These are phyloP conservation scores for Bradysia coprophila DNA, from an alignment of 1,140 invertebrate species.

Conservation along the genomic window DNA sequence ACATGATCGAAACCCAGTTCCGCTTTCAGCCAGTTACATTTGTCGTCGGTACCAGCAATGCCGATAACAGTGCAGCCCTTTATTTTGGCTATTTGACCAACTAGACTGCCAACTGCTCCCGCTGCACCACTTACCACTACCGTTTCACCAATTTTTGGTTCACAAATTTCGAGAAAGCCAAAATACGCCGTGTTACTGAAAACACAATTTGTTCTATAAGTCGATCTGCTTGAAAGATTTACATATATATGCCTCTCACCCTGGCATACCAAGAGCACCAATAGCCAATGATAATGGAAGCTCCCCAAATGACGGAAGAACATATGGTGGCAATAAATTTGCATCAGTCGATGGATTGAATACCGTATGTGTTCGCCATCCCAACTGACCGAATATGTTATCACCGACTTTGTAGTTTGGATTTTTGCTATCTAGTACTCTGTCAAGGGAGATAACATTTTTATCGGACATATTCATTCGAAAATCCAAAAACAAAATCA, in stretches of 20 bases:
- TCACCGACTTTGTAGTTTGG: conserved; percentile 31
- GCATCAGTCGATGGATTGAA: conserved; percentile 8
- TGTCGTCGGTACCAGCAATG: conserved; percentile 47
- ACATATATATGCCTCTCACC: conserved; percentile 4
- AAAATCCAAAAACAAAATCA: no score
- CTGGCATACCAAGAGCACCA: conserved; percentile 21
- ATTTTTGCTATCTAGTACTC: conserved; percentile 32
- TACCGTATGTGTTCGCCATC: conserved; percentile 33
- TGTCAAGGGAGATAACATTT: conserved; percentile 4
- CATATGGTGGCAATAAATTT: conserved; percentile 7
- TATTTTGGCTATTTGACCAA: conserved; percentile 57
- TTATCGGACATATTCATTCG: no score
- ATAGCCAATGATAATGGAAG: conserved; percentile 15
- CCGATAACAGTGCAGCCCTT: conserved; percentile 49
- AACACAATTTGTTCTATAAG: no score
- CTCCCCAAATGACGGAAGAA: conserved; percentile 17
- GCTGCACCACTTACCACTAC: conserved; percentile 45
- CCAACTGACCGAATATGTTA: conserved; percentile 29
- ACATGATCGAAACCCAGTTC: conserved; percentile 48
- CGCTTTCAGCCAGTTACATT: conserved; percentile 44
- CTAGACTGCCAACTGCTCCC: conserved; percentile 47
- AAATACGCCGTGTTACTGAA: conserved; percentile 52
- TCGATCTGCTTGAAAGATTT: not conserved
- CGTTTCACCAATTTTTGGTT: conserved; percentile 46
- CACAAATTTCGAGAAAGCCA: conserved; percentile 45